A percentile compares a stretch with the other conserved stretches of the same genome.
phyloP scores from a whole-genome alignment of 2,797 vertebrate genomes.

The Lepilemur septentrionalis region DNA sequence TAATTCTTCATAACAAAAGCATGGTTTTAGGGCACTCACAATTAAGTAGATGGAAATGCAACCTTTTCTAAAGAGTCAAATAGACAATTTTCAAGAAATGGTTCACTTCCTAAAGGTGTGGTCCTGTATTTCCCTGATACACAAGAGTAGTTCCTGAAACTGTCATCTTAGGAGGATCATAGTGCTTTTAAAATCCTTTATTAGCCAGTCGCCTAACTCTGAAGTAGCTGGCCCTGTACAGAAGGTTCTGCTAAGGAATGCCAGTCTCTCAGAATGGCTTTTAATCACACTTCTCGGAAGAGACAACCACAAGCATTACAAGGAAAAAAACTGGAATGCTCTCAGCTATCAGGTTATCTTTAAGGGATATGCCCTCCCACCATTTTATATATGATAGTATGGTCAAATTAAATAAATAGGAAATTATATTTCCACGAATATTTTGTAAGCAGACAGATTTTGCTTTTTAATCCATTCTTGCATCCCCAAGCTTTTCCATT shows the following conservation, averaged over 20 bases:
- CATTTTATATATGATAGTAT: slow-evolving; percentile 41
- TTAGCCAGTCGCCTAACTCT: neutral
- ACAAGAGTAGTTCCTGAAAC: slow-evolving; percentile 1
- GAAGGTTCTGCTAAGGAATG: neutral
- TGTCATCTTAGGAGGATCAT: neutral
- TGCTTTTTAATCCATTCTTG: slow-evolving; percentile 56
- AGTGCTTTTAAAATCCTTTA: neutral
- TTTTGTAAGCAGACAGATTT: slow-evolving; percentile 28
- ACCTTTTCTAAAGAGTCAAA: neutral
- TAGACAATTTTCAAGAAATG: slow-evolving; percentile 37
- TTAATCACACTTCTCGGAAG: slow-evolving; percentile 48
- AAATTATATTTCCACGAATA: slow-evolving; percentile 67
- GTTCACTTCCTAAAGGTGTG: slow-evolving; percentile 26
- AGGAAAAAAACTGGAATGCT: slow-evolving; percentile 17
- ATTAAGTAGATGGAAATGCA: slow-evolving; percentile 25
- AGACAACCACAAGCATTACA: neutral
- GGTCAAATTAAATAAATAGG: slow-evolving; percentile 62
- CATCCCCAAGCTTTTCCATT: slow-evolving; percentile 65
- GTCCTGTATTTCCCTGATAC: neutral
- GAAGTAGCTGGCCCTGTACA: neutral
- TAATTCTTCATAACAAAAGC: slow-evolving; percentile 70
- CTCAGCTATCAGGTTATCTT: slow-evolving; percentile 40
- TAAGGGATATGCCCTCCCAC: slow-evolving; percentile 32
- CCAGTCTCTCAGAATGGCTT: neutral
- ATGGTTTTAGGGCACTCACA: slow-evolving; percentile 55